Percentiles rank a stretch among this genome's conserved stretches.
phyloP scores from a whole-genome alignment of 2,888 invertebrate genomes.

The Drosophila pseudotalamancana region DNA sequence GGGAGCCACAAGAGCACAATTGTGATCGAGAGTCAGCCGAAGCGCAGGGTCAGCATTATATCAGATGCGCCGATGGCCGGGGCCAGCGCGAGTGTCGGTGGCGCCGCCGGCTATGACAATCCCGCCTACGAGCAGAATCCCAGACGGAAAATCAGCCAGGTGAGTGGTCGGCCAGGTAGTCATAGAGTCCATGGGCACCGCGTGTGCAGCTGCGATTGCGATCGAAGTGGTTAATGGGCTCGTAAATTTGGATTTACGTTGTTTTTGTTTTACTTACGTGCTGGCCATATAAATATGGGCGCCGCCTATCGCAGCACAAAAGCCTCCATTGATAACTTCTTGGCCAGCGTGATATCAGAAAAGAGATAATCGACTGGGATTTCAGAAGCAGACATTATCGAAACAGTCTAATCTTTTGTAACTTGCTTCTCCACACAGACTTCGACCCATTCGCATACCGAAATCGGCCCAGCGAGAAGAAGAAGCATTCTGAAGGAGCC shows the following conservation, averaged over 20 bases:
- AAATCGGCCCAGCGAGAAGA: slow-evolving; percentile 89
- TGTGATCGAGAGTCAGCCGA: slow-evolving; percentile 83
- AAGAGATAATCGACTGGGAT: slow-evolving; percentile 48
- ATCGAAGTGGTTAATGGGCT: slow-evolving; percentile 29
- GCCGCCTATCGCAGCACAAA: slow-evolving; percentile 21
- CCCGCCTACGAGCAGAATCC: slow-evolving; percentile 87
- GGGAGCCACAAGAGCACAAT: slow-evolving; percentile 59
- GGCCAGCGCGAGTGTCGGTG: slow-evolving; percentile 77
- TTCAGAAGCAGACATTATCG: slow-evolving; percentile 27
- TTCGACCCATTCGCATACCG: slow-evolving; percentile 86
- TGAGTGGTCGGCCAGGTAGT: slow-evolving; percentile 56
- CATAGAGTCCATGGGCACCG: background rate
- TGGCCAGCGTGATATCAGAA: slow-evolving; percentile 11
- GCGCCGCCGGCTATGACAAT: slow-evolving; percentile 87
- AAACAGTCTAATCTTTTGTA: slow-evolving; percentile 9
- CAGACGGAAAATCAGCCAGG: slow-evolving; percentile 84
- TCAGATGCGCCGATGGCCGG: slow-evolving; percentile 85
- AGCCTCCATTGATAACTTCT: slow-evolving; percentile 29
- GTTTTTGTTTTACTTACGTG: slow-evolving; percentile 38
- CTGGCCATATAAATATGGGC: slow-evolving; percentile 37
- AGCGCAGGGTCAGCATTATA: slow-evolving; percentile 88
- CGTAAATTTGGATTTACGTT: slow-evolving; percentile 67
- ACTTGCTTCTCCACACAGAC: slow-evolving; percentile 80
- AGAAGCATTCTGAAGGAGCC: slow-evolving; percentile 90
- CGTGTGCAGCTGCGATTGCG: slow-evolving; percentile 21